Percentiles rank a stretch among this genome's conserved stretches.
phyloP scores from a whole-genome alignment of 2,113 vertebrate genomes.

The Progne subis region DNA sequence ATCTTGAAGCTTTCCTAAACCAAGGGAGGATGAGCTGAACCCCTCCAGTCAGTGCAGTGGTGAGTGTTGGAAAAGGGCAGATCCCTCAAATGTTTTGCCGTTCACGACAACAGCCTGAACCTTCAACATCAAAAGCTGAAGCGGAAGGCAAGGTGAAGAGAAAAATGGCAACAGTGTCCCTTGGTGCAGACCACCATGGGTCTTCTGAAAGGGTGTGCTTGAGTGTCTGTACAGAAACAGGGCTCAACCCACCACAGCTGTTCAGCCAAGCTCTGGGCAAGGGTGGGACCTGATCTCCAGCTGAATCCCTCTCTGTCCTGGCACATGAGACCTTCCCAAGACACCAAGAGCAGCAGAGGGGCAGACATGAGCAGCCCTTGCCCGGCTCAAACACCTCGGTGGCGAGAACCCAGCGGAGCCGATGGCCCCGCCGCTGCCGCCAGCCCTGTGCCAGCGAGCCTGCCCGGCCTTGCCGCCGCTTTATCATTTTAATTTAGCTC shows the following conservation, averaged over 20 bases:
- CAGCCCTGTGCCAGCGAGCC: conserved; percentile 10
- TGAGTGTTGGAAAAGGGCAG: background rate
- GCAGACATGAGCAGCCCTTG: accelerated
- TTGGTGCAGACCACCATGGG: background rate
- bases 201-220: accelerated
- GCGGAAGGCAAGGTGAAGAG: background rate
- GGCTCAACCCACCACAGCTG: background rate
- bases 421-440: accelerated
- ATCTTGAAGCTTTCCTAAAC: background rate
- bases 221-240: background rate
- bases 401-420: accelerated
- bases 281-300: background rate
- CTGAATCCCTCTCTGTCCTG: background rate
- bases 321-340: background rate
- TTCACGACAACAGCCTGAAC: background rate
- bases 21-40: background rate
- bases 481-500: conserved; percentile 58
- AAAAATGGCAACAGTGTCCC: accelerated
- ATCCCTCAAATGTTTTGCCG: background rate
- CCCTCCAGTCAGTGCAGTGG: accelerated
- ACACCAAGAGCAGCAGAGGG: background rate
- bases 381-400: accelerated
- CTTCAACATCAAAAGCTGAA: background rate
- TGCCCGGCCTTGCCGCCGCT: conserved; percentile 47
- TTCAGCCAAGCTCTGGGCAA: accelerated